Conservation (phyloP, 2,888 invertebrate genomes). For the Priocnemis perturbator region DNA sequence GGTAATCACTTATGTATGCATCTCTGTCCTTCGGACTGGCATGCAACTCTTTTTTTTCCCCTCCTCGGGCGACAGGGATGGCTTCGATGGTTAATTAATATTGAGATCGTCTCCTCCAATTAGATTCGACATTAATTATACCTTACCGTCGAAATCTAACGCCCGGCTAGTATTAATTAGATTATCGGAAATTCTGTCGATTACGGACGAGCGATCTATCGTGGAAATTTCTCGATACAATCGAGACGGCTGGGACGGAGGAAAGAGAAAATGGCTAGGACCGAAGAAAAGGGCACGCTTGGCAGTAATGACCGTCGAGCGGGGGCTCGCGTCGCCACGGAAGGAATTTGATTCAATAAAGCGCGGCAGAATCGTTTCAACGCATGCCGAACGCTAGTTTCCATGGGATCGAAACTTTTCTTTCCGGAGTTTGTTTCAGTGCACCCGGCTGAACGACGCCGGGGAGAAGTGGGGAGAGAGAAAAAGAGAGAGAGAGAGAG, state of each 20-base stretch:
- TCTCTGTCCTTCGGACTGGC: background rate
- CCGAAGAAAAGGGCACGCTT: conserved; percentile 16
- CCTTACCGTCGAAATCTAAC: conserved; percentile 16
- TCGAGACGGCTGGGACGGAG: conserved; percentile 1
- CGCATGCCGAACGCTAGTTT: background rate
- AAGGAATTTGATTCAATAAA: conserved; percentile 23
- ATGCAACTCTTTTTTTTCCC: background rate
- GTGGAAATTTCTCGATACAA: conserved; percentile 27
- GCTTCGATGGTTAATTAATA: conserved; percentile 17
- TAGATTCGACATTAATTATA: conserved; percentile 23
- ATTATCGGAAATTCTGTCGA: conserved; percentile 27
- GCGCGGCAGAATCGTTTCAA: conserved; percentile 10
- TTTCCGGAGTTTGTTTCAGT: conserved; percentile 19
- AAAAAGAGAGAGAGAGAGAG: too few relatives aligned
- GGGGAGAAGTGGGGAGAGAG: too few relatives aligned
- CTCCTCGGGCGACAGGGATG: background rate
- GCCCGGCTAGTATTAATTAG: conserved; percentile 28
- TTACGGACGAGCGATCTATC: conserved; percentile 17
- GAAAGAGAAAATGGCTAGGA: too few relatives aligned
- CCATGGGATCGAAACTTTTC: conserved; percentile 24
- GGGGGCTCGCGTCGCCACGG: conserved; percentile 2
- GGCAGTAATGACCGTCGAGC: conserved; percentile 21
- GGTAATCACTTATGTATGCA: too few relatives aligned
- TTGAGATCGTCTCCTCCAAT: conserved; percentile 13
- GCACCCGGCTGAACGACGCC: background rate